These are phyloP conservation scores for Polydrusus cervinus DNA, from an alignment of 2,888 invertebrate species.

Conservation along the genomic window DNA sequence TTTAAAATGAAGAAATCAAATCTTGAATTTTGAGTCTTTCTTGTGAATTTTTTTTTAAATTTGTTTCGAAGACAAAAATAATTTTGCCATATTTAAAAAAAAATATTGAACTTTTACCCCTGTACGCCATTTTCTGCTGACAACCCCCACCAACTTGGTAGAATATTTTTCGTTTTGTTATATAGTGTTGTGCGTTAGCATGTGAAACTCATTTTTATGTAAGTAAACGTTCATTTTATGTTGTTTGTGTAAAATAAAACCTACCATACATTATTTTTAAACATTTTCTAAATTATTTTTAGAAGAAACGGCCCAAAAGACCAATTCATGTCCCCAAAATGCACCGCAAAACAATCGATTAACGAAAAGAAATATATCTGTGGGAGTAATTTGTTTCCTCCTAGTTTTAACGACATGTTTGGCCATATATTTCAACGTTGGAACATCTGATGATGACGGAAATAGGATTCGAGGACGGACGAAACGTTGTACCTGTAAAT, in stretches of 20 bases:
- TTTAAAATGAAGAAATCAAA: too few relatives aligned
- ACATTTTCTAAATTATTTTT: background rate
- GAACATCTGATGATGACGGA: background rate
- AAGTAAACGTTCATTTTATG: constrained; percentile 6
- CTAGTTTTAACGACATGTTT: background rate
- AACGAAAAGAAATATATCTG: background rate
- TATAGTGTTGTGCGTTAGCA: background rate
- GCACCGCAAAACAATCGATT: background rate
- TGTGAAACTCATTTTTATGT: background rate
- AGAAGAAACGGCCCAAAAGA: background rate
- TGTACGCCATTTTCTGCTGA: too few relatives aligned
- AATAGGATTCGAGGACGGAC: background rate
- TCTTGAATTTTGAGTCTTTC: too few relatives aligned
- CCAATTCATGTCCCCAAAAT: background rate
- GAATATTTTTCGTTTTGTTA: background rate
- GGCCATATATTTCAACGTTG: constrained; percentile 6
- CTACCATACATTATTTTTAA: background rate
- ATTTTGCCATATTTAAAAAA: too few relatives aligned
- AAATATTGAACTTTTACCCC: too few relatives aligned
- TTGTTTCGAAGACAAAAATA: too few relatives aligned
- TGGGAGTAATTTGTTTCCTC: background rate
- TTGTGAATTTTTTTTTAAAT: too few relatives aligned
- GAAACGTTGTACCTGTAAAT: background rate
- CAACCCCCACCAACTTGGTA: too few relatives aligned
- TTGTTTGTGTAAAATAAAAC: background rate